Base-by-base conservation (phyloP, 2,797 vertebrate species). In the Rhinatrema bivittatum region DNA sequence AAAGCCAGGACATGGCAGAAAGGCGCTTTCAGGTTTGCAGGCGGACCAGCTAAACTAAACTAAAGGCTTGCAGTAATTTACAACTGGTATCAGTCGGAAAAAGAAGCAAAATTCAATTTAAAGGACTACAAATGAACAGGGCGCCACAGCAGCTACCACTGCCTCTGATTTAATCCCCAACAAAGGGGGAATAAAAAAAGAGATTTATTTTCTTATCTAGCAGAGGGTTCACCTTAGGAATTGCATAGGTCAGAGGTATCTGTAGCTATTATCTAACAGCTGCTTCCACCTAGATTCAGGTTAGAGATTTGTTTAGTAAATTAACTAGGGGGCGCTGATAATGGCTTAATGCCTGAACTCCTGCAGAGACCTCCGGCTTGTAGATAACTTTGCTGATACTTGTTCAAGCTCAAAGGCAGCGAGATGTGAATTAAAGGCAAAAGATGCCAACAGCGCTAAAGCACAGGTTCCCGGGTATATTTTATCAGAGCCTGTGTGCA, bases 11-110 rank as follows among this genome's bases (percentile, higher is more conserved):
- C n/a, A n/a, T n/a, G n/a, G n/a, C n/a, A n/a, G n/a, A n/a, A n/a
- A n/a, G n/a, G n/a, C n/a, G n/a, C n/a, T n/a, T n/a, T n/a, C n/a
- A 70, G 66, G 66, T 68, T 68, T 70, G 68, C 46, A 56, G 35
- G 52, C 39, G 50, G 24, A 0, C 35, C 36, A 40, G 42, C 61
- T 57, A 28, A 46, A 38, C 31, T 31, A 30, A 30, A 42, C 47
- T 39, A 34, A 46, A 65, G 53, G 41, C 58, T 42, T 48, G 31
- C 25, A 23, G 55, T 46, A 62, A 65, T 70, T 70, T 68, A 59
- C 53, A 59, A 49, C 63, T n/a, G 28, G 1, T 11, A n/a, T 20
- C 47, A 42, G 50, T 52, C 25, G 3, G 5, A 25, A 61, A 54
- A 54, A 59, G 54, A 56, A 61, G 50, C 46, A 52, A 67, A 55